These are phyloP conservation scores for Hydropotes inermis DNA, from an alignment of 2,113 vertebrate genomes.

Conservation along the genomic window DNA sequence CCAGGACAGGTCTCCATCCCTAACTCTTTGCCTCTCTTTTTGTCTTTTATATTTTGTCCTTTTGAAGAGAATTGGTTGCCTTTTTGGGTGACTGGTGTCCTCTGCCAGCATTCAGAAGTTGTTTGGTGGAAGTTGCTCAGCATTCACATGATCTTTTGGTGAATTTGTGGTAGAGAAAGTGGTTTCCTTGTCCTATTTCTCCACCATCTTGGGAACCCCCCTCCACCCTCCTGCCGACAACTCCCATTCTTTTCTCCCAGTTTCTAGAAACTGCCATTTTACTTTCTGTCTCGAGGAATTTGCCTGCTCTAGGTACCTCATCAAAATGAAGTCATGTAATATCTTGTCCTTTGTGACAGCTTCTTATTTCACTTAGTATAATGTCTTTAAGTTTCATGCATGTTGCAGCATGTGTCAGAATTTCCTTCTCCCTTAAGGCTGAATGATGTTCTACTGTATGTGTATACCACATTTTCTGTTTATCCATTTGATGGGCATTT, in stretches of 20 bases:
- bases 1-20: neutral
- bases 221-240: neutral
- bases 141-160: neutral
- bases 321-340: neutral
- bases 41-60: neutral
- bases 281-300: neutral
- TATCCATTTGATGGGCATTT: neutral
- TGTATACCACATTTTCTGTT: neutral
- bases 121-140: neutral
- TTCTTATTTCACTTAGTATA: neutral
- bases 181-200: neutral
- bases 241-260: neutral
- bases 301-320: neutral
- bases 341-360: neutral
- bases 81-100: neutral
- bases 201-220: fast-evolving
- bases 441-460: neutral
- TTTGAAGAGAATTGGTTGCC: neutral
- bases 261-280: neutral
- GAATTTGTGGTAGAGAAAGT: neutral
- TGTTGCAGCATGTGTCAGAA: neutral
- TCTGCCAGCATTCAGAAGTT: neutral
- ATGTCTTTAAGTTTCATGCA: neutral
- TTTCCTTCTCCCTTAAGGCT: neutral
- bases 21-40: neutral